These are phyloP conservation scores for Bombyx mandarina DNA, from an alignment of 1,140 invertebrate genomes.

Conservation along the genomic window DNA sequence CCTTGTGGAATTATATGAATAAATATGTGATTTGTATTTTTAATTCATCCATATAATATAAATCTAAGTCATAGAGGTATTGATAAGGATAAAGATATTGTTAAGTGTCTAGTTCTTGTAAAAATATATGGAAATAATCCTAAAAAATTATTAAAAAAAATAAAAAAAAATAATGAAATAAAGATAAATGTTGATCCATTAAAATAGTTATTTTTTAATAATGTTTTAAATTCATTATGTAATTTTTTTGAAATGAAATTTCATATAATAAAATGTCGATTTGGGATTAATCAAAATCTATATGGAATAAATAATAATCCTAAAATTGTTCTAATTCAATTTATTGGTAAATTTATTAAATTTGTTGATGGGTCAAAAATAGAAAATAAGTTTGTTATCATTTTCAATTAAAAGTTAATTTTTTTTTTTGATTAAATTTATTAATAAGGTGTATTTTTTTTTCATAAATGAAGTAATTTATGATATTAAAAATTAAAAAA, in stretches of 20 bases:
- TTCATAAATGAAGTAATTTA: constrained; percentile 65
- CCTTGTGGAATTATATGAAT: constrained; percentile 4
- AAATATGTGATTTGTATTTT: constrained; percentile 1
- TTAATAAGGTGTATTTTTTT: too few species aligned
- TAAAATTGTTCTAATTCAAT: too few species aligned
- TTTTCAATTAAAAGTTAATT: constrained; percentile 62
- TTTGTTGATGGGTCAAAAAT: constrained; percentile 65
- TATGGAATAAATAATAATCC: too few species aligned
- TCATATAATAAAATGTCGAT: constrained; percentile 38
- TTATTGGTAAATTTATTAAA: constrained; percentile 64
- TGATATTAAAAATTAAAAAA: constrained; percentile 66
- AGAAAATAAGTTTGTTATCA: constrained; percentile 73
- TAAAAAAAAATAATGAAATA: constrained; percentile 63
- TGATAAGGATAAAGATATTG: constrained; percentile 68
- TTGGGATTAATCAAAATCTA: constrained; percentile 2
- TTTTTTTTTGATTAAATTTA: constrained; percentile 35
- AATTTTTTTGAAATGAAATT: constrained; percentile 56
- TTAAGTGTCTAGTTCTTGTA: constrained; percentile 74
- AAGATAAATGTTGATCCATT: constrained; percentile 37
- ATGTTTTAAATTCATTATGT: constrained; percentile 70
- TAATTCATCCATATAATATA: constrained; percentile 51
- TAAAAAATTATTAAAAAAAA: constrained; percentile 76
- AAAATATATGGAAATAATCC: constrained; percentile 79
- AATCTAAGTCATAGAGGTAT: constrained; percentile 74
- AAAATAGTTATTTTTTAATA: constrained; percentile 46